These are phyloP conservation scores for Drosophila ironensis DNA, from an alignment of 1,140 invertebrate species.

Conservation along the genomic window DNA sequence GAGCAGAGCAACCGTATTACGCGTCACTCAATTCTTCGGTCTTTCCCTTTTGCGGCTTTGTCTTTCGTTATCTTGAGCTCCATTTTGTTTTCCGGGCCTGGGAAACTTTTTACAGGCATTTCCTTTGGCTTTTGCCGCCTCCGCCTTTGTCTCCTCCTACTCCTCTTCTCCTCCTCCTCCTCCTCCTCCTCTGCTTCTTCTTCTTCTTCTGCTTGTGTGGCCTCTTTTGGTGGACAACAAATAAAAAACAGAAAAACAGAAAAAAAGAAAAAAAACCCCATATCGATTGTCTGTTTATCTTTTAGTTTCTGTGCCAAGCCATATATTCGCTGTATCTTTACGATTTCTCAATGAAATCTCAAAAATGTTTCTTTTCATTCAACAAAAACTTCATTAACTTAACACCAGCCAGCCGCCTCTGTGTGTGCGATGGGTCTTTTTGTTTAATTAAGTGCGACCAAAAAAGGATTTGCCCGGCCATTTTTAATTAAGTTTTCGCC, in stretches of 20 bases:
- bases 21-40: slow-evolving; percentile 13
- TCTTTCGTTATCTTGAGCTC: slow-evolving; percentile 21
- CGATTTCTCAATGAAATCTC: slow-evolving; percentile 66
- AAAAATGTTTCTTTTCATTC: slow-evolving; percentile 66
- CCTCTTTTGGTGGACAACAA: slow-evolving; percentile 55
- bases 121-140: slow-evolving; percentile 43
- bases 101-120: slow-evolving; percentile 38
- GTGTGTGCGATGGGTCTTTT: slow-evolving; percentile 20
- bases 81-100: slow-evolving; percentile 47
- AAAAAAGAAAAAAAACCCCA: slow-evolving; percentile 24
- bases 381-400: slow-evolving; percentile 65
- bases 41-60: neutral
- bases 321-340: slow-evolving; percentile 9
- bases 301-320: slow-evolving; percentile 29
- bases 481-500: slow-evolving; percentile 75
- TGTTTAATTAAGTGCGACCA: slow-evolving; percentile 67
- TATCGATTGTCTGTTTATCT: slow-evolving; percentile 77
- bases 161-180: slow-evolving; percentile 37
- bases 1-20: slow-evolving; percentile 62
- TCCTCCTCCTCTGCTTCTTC: slow-evolving; percentile 30
- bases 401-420: slow-evolving; percentile 25
- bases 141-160: slow-evolving; percentile 30
- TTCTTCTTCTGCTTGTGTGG: slow-evolving; percentile 57
- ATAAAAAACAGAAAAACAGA: slow-evolving; percentile 2
- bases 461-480: slow-evolving; percentile 58